Evolutionary conservation across 1,140 invertebrate genomes (phyloP).

Genomic region (Drosophila murphyi): DNA sequence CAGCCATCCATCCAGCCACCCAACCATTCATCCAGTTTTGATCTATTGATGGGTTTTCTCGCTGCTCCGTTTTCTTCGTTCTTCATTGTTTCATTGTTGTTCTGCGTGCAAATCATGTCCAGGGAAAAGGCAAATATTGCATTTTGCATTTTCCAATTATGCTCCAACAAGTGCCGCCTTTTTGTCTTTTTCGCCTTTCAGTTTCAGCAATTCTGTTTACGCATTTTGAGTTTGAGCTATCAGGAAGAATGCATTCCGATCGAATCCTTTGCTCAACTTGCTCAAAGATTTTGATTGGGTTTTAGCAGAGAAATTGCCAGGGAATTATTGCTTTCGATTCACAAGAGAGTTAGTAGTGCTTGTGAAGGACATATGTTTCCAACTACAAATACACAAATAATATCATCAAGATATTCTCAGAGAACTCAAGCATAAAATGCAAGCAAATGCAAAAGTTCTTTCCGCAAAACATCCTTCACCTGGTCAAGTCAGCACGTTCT

Average conservation of each 20-base stretch:
- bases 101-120: not conserved
- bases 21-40: slow-evolving; percentile 55
- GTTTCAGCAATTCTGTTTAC: not conserved
- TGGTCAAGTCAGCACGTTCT: not conserved
- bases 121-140: slow-evolving; percentile 68
- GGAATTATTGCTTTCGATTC: not conserved
- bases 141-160: slow-evolving; percentile 79
- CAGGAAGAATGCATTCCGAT: not conserved
- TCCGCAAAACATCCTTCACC: not conserved
- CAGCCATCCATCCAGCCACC: not conserved
- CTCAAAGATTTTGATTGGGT: not conserved
- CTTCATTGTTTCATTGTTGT: slow-evolving; percentile 28
- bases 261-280: not conserved
- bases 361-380: too few relatives aligned
- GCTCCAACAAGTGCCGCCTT: slow-evolving; percentile 61
- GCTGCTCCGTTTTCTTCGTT: not conserved
- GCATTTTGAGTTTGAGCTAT: not conserved
- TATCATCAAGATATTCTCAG: too few relatives aligned
- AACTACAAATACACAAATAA: too few relatives aligned
- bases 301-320: not conserved
- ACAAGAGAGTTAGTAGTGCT: not conserved
- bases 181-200: slow-evolving; percentile 8
- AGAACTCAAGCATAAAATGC: too few relatives aligned
- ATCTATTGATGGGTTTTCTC: slow-evolving; percentile 67
- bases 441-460: not conserved